A percentile compares a stretch with the other conserved stretches of the same genome.
Evolutionary conservation across 2,113 vertebrate species (phyloP).

Genomic region (Lonchura striata): DNA sequence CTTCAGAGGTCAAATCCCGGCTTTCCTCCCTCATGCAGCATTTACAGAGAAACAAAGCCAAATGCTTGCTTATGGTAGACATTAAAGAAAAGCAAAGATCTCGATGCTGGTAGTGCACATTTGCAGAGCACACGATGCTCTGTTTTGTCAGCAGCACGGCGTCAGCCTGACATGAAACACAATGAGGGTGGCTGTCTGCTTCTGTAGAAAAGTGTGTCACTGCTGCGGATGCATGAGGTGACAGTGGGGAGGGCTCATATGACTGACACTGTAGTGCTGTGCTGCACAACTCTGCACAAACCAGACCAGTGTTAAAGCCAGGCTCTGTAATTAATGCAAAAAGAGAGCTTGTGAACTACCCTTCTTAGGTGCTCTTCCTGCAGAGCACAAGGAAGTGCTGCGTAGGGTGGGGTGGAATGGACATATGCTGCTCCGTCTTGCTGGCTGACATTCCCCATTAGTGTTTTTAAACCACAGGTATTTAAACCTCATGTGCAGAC

Average conservation of each 20-base stretch:
- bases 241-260: background rate
- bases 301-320: background rate
- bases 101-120: rapidly evolving
- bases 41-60: background rate
- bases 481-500: background rate
- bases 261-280: rapidly evolving
- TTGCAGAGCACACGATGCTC: background rate
- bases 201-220: background rate
- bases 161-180: background rate
- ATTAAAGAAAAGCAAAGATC: background rate
- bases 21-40: background rate
- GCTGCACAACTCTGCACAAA: background rate
- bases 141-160: background rate
- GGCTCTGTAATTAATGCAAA: background rate
- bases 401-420: background rate
- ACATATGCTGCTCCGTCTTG: background rate
- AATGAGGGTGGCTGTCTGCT: background rate
- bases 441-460: background rate
- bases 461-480: background rate
- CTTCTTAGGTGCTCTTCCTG: background rate
- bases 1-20: background rate
- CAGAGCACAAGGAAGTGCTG: background rate
- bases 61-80: background rate
- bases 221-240: background rate
- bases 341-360: background rate